These are phyloP conservation scores for Gobio gobio DNA, from an alignment of 2,113 vertebrate species.

Conservation along the genomic window DNA sequence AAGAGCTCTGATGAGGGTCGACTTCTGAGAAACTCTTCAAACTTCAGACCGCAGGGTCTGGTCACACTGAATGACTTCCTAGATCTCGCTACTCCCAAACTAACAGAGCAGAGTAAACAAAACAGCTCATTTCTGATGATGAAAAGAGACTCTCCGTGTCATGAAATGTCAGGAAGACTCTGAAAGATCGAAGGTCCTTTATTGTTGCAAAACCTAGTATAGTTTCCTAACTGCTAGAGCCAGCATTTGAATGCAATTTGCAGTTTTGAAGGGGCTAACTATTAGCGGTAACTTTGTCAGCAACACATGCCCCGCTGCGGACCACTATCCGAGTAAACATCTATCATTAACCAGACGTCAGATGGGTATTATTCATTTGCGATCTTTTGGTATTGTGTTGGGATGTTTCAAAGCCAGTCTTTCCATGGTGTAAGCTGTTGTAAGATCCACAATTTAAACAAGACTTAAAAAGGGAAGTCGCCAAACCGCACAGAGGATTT, in stretches of 20 bases:
- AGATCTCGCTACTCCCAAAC: slow-evolving; percentile 11
- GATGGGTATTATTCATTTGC: slow-evolving; percentile 15
- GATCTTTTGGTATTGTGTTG: slow-evolving; percentile 40
- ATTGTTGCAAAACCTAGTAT: background rate
- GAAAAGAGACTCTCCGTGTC: slow-evolving; percentile 32
- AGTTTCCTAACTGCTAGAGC: background rate
- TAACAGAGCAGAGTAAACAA: slow-evolving; percentile 39
- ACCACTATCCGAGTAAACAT: slow-evolving; percentile 28
- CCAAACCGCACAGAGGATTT: background rate
- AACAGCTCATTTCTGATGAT: slow-evolving; percentile 26
- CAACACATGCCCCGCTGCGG: background rate
- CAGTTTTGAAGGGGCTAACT: background rate
- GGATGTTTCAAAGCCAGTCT: slow-evolving; percentile 28
- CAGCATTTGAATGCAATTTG: slow-evolving; percentile 1
- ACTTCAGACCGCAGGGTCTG: slow-evolving; percentile 30
- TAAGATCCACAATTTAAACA: slow-evolving; percentile 28
- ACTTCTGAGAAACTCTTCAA: slow-evolving; percentile 31
- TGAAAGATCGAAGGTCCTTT: background rate
- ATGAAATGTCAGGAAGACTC: background rate
- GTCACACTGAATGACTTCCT: slow-evolving; percentile 47
- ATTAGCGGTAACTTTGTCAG: slow-evolving; percentile 31
- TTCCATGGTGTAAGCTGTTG: slow-evolving; percentile 32
- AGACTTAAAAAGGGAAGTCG: slow-evolving; percentile 36
- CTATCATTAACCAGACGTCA: slow-evolving; percentile 24
- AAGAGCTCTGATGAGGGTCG: slow-evolving; percentile 17